Percentiles rank a stretch among this genome's conserved stretches.
phyloP scores from a whole-genome alignment of 2,888 invertebrate species.

The Aphelenchoides bicaudatus region DNA sequence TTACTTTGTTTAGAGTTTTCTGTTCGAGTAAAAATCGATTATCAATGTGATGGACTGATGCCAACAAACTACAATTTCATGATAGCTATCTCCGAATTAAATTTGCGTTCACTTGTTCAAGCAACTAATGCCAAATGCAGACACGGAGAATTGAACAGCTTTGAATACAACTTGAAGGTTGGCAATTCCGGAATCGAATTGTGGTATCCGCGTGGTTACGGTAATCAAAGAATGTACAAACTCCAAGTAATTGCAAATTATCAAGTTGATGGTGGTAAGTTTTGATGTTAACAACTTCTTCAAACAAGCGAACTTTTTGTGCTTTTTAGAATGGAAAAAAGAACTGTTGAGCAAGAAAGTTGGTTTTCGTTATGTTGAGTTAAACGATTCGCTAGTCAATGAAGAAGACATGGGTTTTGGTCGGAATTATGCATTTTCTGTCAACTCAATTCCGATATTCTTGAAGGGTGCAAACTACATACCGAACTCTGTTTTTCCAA shows the following conservation, averaged over 20 bases:
- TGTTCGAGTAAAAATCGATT: background rate
- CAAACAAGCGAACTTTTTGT: too few relatives aligned
- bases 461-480: slow-evolving; percentile 69
- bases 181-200: slow-evolving; percentile 37
- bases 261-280: background rate
- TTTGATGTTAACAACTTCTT: background rate
- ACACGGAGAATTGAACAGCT: slow-evolving; percentile 3
- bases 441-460: slow-evolving; percentile 83
- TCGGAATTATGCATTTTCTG: slow-evolving; percentile 75
- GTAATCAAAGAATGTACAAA: slow-evolving; percentile 73
- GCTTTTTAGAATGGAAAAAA: background rate
- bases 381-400: slow-evolving; percentile 65
- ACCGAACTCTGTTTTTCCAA: slow-evolving; percentile 49
- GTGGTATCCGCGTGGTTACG: slow-evolving; percentile 97
- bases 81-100: slow-evolving; percentile 21
- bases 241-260: slow-evolving; percentile 9
- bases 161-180: background rate
- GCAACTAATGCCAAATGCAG: too few relatives aligned
- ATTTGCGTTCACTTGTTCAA: slow-evolving; percentile 8
- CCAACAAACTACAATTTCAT: background rate
- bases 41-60: background rate
- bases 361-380: slow-evolving; percentile 80
- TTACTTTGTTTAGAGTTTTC: slow-evolving; percentile 6
- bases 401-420: slow-evolving; percentile 62
- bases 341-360: slow-evolving; percentile 62